Percentiles rank a stretch among this genome's conserved stretches.
phyloP scores from a whole-genome alignment of 2,888 invertebrate genomes.

The Melitaea athalia region DNA sequence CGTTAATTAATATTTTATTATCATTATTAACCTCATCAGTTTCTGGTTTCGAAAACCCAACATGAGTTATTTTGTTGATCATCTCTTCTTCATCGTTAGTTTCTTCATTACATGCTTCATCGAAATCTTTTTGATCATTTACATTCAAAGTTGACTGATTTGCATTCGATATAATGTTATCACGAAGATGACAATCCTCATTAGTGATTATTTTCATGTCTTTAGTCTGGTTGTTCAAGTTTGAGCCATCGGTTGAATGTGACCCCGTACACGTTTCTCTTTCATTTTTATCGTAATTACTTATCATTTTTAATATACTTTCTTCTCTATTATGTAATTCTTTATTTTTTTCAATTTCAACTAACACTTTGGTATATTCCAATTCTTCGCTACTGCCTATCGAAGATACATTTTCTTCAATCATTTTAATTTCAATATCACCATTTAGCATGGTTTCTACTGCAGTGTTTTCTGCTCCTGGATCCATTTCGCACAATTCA shows the following conservation, averaged over 20 bases:
- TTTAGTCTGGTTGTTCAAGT: background rate
- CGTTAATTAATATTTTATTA: background rate
- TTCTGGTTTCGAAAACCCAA: background rate
- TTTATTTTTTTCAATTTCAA: conserved; percentile 1
- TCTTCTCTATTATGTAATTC: background rate
- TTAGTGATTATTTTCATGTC: background rate
- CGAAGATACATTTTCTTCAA: background rate
- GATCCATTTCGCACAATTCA: background rate
- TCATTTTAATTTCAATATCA: background rate
- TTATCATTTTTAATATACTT: background rate
- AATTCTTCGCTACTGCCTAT: background rate
- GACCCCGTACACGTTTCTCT: background rate
- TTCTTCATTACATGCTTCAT: background rate
- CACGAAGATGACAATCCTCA: background rate
- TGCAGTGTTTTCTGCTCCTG: background rate
- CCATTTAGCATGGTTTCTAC: background rate
- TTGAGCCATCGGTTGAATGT: background rate
- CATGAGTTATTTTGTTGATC: background rate
- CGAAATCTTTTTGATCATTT: too few species aligned
- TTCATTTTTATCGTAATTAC: background rate
- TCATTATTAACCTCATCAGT: background rate
- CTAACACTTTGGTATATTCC: background rate
- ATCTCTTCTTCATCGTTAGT: background rate
- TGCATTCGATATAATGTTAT: background rate
- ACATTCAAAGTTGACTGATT: background rate